These are phyloP conservation scores for Chlorocebus sabaeus DNA, from an alignment of 2,113 vertebrate species.

Conservation along the genomic window DNA sequence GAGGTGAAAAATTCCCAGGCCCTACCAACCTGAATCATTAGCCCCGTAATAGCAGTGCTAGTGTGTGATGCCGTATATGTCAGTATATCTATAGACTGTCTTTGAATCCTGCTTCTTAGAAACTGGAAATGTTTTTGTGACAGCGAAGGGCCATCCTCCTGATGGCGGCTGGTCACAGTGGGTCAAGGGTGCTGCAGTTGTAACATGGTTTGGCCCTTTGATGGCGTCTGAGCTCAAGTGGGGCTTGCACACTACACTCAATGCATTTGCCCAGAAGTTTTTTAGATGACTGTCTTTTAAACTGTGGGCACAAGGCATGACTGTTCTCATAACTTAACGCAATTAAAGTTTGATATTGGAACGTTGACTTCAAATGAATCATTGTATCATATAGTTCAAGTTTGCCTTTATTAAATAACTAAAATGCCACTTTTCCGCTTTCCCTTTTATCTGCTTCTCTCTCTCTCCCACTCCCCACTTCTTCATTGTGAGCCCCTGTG, in stretches of 20 bases:
- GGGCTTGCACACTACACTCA: neutral
- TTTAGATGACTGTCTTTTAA: too few species aligned
- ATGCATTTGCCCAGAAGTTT: neutral
- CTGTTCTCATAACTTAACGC: neutral
- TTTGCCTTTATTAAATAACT: neutral
- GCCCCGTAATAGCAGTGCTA: rapidly evolving
- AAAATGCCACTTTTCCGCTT: rapidly evolving
- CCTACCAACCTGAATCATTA: neutral
- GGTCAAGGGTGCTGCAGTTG: neutral
- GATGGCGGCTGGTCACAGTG: neutral
- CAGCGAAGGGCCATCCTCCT: neutral
- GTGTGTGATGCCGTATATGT: rapidly evolving
- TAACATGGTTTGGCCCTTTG: neutral
- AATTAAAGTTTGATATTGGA: too few species aligned
- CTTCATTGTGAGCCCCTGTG: neutral
- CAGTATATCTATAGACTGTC: neutral
- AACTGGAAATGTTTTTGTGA: neutral
- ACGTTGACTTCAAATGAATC: neutral
- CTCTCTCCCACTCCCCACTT: rapidly evolving
- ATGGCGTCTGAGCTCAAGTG: neutral
- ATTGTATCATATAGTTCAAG: neutral
- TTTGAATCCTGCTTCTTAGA: neutral
- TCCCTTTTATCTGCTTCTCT: neutral
- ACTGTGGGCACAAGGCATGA: neutral
- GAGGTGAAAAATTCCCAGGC: neutral